Evolutionary conservation across 2,888 invertebrate genomes (phyloP), one percentile per base, ranked within the genome.

Genomic region (Piscicola geometra): DNA sequence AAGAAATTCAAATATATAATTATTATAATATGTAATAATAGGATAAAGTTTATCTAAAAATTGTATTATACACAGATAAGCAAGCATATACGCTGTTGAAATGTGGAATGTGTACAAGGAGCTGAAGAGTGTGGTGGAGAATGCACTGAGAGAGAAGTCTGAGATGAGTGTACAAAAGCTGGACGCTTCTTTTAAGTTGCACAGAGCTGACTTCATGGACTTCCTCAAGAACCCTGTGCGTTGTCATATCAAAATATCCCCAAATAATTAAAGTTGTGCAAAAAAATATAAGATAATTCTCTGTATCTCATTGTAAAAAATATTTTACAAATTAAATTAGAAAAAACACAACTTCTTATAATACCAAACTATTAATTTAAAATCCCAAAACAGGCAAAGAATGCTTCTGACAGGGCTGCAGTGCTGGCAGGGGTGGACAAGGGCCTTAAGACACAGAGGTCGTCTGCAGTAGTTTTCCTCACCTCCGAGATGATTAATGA

Each of bases 401-500:
- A 91, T 87, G 87, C 90, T 9, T 88, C 90, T 81, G 91, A 91
- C 82, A 88, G 94, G 77, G 91, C 92, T 81, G 91, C 93, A 81
- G 89, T 97, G 52, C 89, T 90, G 81, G 90, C 91, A 81, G 92
- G 93, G 0, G 89, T 91, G 68, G 90, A 90, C 2, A 85, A 85
- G 41, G 86, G 86, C 0, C 81, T 87, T 33, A 81, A 83, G 15
- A 81, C 86, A 2, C 81, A 82, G 32, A 85, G 85, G 0, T 84
- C 85, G 71, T 83, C 82, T 77, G 81, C 30, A 35, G 81, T 80
- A 18, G 83, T 84, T 79, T 81, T 81, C 0, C 82, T 96, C 28
- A 91, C 94, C 0, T 91, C 91, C 82, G 92, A 93, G 79, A 87
- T 96, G 32, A 92, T 95, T 1, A 92, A 94, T 85, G 97, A 98